Percentiles rank a stretch among this genome's conserved stretches.
These are phyloP conservation scores for Colossoma macropomum DNA, from an alignment of 2,113 vertebrate genomes.

Conservation along the genomic window DNA sequence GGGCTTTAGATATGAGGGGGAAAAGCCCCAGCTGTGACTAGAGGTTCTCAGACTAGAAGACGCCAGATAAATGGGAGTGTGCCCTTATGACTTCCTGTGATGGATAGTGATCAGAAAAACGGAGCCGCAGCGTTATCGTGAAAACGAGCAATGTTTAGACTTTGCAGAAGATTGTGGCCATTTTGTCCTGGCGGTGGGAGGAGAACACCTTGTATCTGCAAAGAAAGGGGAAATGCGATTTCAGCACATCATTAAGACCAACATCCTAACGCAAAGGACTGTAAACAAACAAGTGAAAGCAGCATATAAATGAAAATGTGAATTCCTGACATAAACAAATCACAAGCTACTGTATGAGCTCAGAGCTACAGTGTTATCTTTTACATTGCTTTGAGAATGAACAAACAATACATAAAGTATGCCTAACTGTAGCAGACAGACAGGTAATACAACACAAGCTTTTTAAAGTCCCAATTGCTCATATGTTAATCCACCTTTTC, in stretches of 20 bases:
- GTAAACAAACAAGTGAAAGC: conserved; percentile 56
- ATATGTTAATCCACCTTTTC: not conserved
- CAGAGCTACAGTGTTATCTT: not conserved
- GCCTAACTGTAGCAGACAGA: not conserved
- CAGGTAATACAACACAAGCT: not conserved
- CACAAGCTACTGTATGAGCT: not conserved
- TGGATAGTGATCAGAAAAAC: conserved; percentile 44
- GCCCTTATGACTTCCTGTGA: conserved; percentile 40
- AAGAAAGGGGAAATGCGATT: conserved; percentile 54
- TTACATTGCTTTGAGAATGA: not conserved
- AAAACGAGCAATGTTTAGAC: conserved; percentile 40
- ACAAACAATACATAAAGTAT: not conserved
- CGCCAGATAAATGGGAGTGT: conserved; percentile 47
- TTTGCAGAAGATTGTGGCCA: conserved; percentile 14
- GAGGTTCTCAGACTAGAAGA: conserved; percentile 40
- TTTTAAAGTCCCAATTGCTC: not conserved
- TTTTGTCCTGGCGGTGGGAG: conserved; percentile 30
- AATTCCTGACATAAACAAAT: not conserved
- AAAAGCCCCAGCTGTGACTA: not conserved
- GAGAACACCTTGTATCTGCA: conserved; percentile 4
- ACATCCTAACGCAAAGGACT: conserved; percentile 37
- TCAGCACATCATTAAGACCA: conserved; percentile 43
- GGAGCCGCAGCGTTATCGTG: not conserved
- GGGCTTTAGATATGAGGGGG: not conserved
- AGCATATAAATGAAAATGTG: conserved; percentile 32